phyloP scores from a whole-genome alignment of 2,888 invertebrate genomes.

The Morpho deidamia region DNA sequence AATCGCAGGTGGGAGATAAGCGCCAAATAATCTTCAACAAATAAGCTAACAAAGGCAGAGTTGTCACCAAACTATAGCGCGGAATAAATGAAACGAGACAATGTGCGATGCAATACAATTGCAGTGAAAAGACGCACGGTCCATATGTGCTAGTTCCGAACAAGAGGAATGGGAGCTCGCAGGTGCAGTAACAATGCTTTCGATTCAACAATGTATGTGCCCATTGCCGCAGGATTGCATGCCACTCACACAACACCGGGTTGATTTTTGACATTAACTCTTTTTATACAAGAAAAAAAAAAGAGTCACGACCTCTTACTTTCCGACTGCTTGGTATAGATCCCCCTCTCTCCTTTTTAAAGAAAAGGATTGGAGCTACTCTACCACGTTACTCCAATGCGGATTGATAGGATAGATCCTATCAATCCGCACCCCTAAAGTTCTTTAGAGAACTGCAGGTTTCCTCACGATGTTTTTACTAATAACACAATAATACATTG shows the following conservation, averaged over 20 bases:
- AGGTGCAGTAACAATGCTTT: slow-evolving; percentile 57
- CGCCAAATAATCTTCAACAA: slow-evolving; percentile 22
- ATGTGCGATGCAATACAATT: slow-evolving; percentile 64
- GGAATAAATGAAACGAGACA: slow-evolving; percentile 66
- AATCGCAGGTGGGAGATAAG: slow-evolving; percentile 1
- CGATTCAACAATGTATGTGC: slow-evolving; percentile 28
- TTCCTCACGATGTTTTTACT: no score
- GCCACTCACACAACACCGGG: slow-evolving; percentile 34
- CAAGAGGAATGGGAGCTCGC: slow-evolving; percentile 58
- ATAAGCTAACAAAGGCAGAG: slow-evolving; percentile 49
- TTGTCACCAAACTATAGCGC: slow-evolving; percentile 43
- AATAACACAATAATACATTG: no score
- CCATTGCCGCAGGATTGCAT: slow-evolving; percentile 39
- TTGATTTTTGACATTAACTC: slow-evolving; percentile 21
- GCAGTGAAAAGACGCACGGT: slow-evolving; percentile 63
- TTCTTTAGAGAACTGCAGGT: no score
- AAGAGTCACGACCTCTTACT: no score
- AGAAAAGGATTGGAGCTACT: no score
- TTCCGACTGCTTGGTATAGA: no score
- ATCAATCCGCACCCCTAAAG: no score
- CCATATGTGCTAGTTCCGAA: slow-evolving; percentile 65
- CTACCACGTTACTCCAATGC: no score
- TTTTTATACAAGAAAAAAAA: no score
- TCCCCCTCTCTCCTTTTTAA: no score
- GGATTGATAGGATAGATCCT: no score